Percentiles rank a stretch among this genome's conserved stretches.
Conservation (phyloP, 2,113 vertebrate genomes). For the Paraplagusia blochii region DNA sequence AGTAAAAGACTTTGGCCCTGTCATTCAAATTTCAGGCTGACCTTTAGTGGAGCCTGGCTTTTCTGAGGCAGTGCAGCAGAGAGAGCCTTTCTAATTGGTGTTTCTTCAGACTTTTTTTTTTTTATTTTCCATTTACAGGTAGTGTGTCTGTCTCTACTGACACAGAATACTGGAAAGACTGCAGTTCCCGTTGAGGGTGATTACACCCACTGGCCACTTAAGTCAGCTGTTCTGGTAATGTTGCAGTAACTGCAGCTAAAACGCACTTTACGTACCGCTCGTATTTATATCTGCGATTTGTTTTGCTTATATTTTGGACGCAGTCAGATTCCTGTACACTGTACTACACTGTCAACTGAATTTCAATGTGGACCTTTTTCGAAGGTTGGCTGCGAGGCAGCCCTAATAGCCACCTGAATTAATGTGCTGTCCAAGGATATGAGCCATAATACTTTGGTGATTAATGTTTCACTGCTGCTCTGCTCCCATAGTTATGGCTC, state of each 20-base stretch:
- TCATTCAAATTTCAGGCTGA: slow-evolving; percentile 99
- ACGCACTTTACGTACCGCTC: slow-evolving; percentile 34
- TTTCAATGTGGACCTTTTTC: slow-evolving; percentile 69
- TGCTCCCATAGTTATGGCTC: slow-evolving; percentile 67
- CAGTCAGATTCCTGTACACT: slow-evolving; percentile 57
- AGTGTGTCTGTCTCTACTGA: slow-evolving; percentile 81
- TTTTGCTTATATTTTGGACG: slow-evolving; percentile 49
- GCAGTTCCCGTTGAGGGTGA: slow-evolving; percentile 47
- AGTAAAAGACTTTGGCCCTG: slow-evolving; percentile 99
- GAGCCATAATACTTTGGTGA: slow-evolving; percentile 78
- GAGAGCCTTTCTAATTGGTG: slow-evolving; percentile 99
- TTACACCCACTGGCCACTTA: slow-evolving; percentile 38
- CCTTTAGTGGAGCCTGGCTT: slow-evolving; percentile 99
- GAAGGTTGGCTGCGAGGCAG: slow-evolving; percentile 64
- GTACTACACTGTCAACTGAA: slow-evolving; percentile 68
- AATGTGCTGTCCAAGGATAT: slow-evolving; percentile 75
- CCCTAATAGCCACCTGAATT: slow-evolving; percentile 76
- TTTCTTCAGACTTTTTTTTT: slow-evolving; percentile 78
- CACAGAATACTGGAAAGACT: slow-evolving; percentile 69
- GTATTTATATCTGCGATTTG: slow-evolving; percentile 51
- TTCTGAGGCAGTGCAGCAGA: slow-evolving; percentile 93
- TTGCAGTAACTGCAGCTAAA: slow-evolving; percentile 21
- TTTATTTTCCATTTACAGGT: slow-evolving; percentile 83
- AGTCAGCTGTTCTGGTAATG: slow-evolving; percentile 38
- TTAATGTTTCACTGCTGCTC: slow-evolving; percentile 73